A percentile compares a stretch with the other conserved stretches of the same genome.
phyloP scores from a whole-genome alignment of 2,797 vertebrate genomes.

The Aselliscus stoliczkanus region DNA sequence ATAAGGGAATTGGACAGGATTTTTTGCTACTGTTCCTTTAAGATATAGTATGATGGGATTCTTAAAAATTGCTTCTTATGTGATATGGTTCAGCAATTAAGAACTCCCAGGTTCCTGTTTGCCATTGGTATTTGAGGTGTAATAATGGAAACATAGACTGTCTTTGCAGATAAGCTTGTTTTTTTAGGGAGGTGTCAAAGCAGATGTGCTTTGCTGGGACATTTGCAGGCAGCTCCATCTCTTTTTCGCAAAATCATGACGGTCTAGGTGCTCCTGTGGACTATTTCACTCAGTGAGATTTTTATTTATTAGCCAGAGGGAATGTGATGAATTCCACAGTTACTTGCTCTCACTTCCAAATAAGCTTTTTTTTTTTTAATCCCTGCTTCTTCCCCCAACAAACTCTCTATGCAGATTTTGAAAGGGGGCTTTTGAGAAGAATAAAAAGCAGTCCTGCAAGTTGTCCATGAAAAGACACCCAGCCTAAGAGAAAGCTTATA shows the following conservation, averaged over 20 bases:
- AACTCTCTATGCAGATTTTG: neutral
- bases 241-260: neutral
- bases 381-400: neutral
- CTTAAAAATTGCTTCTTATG: neutral
- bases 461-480: neutral
- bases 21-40: neutral
- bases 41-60: neutral
- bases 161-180: neutral
- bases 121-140: neutral
- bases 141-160: neutral
- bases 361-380: neutral
- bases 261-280: neutral
- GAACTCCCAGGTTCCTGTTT: neutral
- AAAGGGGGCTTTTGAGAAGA: neutral
- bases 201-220: neutral
- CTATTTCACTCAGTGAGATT: neutral
- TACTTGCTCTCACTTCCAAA: neutral
- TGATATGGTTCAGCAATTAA: conserved; percentile 12
- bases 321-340: neutral
- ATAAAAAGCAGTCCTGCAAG: neutral
- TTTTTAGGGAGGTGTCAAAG: neutral
- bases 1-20: neutral
- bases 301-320: neutral
- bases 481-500: no score
- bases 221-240: fast-evolving